Evolutionary conservation across 2,888 invertebrate genomes (phyloP).

Genomic region (Pammene aurita): DNA sequence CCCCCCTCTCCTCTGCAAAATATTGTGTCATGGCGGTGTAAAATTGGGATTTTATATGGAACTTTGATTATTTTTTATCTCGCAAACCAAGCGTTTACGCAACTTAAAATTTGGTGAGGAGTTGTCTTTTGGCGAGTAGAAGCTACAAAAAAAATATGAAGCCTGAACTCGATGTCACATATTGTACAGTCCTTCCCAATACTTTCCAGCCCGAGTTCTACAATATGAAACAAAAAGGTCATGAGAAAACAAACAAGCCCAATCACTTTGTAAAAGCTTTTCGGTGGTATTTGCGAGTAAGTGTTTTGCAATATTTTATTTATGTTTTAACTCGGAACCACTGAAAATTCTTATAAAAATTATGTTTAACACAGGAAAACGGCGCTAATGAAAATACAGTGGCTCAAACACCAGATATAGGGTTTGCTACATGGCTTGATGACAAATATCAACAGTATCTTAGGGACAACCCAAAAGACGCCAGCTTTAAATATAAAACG

Average conservation of each 20-base stretch:
- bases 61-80: too few relatives aligned
- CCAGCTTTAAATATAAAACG: neutral
- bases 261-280: constrained; percentile 74
- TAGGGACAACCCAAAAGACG: constrained; percentile 47
- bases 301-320: neutral
- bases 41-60: too few relatives aligned
- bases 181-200: too few relatives aligned
- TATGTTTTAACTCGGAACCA: neutral
- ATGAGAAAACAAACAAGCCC: constrained; percentile 54
- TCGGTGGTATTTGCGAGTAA: constrained; percentile 73
- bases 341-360: neutral
- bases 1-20: too few relatives aligned
- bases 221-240: constrained; percentile 43
- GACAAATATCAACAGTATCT: constrained; percentile 67
- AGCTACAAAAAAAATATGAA: too few relatives aligned
- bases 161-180: too few relatives aligned
- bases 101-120: too few relatives aligned
- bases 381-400: constrained; percentile 5
- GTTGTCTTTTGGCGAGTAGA: too few relatives aligned
- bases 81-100: too few relatives aligned
- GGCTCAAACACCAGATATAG: constrained; percentile 47
- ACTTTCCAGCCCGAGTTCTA: constrained; percentile 20
- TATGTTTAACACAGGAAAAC: constrained; percentile 10
- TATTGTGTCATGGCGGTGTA: too few relatives aligned
- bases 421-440: constrained; percentile 73